These are phyloP conservation scores for Megathymus violae DNA, from an alignment of 1,140 invertebrate genomes.

Conservation along the genomic window DNA sequence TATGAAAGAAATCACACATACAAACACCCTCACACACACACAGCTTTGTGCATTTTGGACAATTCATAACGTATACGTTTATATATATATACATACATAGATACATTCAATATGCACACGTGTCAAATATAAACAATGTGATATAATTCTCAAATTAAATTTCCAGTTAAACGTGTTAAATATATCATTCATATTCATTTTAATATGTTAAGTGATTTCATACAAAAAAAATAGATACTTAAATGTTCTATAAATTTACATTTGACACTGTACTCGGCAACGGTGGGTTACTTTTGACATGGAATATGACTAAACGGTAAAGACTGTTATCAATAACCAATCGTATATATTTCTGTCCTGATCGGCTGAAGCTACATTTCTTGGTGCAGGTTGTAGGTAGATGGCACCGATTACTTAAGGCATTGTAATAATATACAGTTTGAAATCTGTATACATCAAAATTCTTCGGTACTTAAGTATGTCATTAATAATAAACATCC, in stretches of 20 bases:
- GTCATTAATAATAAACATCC: too few species aligned
- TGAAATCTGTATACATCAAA: too few species aligned
- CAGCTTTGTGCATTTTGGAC: constrained; percentile 43
- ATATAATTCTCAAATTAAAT: background rate
- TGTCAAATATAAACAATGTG: constrained; percentile 16
- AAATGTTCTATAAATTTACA: constrained; percentile 1
- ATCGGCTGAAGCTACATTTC: too few species aligned
- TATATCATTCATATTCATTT: background rate
- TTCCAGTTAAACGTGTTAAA: background rate
- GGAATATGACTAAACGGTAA: background rate
- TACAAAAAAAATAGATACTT: background rate
- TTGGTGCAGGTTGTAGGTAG: too few species aligned
- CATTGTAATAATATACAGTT: too few species aligned
- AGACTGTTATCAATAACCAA: background rate
- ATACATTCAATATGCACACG: constrained; percentile 10
- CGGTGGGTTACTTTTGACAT: constrained; percentile 18
- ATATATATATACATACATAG: too few species aligned
- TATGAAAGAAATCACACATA: constrained; percentile 46
- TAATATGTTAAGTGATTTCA: background rate
- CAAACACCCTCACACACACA: too few species aligned
- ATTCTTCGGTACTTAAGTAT: too few species aligned
- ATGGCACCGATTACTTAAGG: too few species aligned
- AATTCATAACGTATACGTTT: constrained; percentile 34
- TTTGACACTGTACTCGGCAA: constrained; percentile 21
- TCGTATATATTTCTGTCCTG: too few species aligned